Evolutionary conservation across 1,140 invertebrate species (phyloP).

Genomic region (Drosophila miranda): DNA sequence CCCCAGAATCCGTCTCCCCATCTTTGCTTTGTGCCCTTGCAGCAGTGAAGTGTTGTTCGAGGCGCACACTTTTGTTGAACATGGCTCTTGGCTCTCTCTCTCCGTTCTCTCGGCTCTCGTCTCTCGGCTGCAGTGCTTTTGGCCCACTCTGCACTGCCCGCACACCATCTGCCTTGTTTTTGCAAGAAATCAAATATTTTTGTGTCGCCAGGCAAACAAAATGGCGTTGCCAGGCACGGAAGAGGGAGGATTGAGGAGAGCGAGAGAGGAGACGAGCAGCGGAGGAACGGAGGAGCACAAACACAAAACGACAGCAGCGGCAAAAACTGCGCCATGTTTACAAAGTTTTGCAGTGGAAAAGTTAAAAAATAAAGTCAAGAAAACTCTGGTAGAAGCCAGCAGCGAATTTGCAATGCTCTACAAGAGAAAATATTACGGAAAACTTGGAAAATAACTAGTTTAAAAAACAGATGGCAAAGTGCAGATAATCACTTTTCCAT

Average conservation of each 20-base stretch:
- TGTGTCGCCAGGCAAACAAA: conserved; percentile 79
- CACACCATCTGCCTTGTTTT: conserved; percentile 64
- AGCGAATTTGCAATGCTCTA: conserved; percentile 37
- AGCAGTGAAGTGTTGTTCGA: conserved; percentile 70
- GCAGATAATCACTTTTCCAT: too few relatives aligned
- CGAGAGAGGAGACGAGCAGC: not conserved
- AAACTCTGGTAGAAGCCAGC: conserved; percentile 16
- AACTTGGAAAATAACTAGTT: too few relatives aligned
- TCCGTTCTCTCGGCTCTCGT: too few relatives aligned
- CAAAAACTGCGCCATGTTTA: conserved; percentile 63
- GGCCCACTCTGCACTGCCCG: conserved; percentile 4
- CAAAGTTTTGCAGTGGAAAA: conserved; percentile 61
- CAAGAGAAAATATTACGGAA: not conserved
- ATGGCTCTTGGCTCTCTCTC: conserved; percentile 28
- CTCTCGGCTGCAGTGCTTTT: conserved; percentile 32
- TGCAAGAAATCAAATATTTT: conserved; percentile 80
- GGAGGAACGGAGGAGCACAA: conserved; percentile 30
- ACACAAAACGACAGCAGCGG: conserved; percentile 48
- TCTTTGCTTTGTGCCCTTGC: conserved; percentile 63
- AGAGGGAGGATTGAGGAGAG: conserved; percentile 4
- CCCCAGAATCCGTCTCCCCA: conserved; percentile 4
- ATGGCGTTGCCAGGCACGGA: conserved; percentile 70
- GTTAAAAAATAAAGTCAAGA: conserved; percentile 41
- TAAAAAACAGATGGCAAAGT: too few relatives aligned
- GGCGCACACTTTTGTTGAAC: conserved; percentile 62